Evolutionary conservation across 2,797 vertebrate genomes (phyloP).

Genomic region (Hydrolagus colliei): DNA sequence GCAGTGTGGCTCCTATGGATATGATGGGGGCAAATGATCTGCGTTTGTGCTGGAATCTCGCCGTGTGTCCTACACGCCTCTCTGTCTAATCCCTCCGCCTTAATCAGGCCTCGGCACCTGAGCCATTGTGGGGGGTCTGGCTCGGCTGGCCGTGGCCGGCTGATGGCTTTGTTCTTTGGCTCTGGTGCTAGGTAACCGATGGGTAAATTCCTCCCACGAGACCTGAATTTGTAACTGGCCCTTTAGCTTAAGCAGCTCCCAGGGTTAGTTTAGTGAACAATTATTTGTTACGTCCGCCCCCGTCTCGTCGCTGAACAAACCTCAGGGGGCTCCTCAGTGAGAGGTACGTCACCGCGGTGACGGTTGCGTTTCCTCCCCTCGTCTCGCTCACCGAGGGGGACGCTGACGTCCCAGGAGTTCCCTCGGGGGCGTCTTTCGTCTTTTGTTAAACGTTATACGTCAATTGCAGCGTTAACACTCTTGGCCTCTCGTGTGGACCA

Average conservation of each 20-base stretch:
- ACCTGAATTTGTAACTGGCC: background rate
- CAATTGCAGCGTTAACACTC: too few species aligned
- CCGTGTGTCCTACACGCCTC: background rate
- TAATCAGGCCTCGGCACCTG: slow-evolving; percentile 10
- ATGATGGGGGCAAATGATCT: too few species aligned
- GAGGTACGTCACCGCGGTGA: slow-evolving; percentile 12
- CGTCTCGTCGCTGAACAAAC: background rate
- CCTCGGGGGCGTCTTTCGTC: too few species aligned
- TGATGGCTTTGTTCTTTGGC: background rate
- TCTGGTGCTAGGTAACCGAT: slow-evolving; percentile 16
- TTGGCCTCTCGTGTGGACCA: too few species aligned
- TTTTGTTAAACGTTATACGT: too few species aligned
- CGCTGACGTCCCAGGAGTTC: background rate
- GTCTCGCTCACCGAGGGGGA: background rate
- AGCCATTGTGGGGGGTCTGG: slow-evolving; percentile 12
- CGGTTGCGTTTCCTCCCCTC: background rate
- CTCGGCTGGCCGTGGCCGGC: background rate
- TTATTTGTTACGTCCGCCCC: background rate
- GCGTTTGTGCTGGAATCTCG: background rate
- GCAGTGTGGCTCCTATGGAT: too few species aligned
- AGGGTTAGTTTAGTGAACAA: background rate
- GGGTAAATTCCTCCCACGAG: background rate
- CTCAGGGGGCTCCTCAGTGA: background rate
- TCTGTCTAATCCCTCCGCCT: slow-evolving; percentile 2
- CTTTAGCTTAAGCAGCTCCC: background rate